These are phyloP conservation scores for Zosterops hypoxanthus DNA, from an alignment of 2,113 vertebrate genomes.

Conservation along the genomic window DNA sequence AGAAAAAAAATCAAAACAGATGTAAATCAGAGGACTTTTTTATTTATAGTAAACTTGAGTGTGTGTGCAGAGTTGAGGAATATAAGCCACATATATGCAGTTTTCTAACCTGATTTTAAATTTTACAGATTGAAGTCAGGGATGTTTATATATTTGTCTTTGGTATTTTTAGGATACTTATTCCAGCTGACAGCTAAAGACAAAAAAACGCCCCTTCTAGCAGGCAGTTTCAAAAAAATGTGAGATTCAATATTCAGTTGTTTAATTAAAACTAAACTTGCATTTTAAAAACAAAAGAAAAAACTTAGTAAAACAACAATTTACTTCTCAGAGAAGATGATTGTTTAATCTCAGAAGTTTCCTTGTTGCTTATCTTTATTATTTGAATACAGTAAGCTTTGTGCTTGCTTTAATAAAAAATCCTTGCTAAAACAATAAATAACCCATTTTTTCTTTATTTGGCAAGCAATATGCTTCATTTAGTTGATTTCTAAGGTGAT, in stretches of 20 bases:
- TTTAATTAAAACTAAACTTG: conserved; percentile 6
- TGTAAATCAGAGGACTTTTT: conserved; percentile 17
- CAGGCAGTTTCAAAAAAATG: not conserved
- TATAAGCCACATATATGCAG: conserved; percentile 1
- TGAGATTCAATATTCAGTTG: not conserved
- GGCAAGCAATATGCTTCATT: not conserved
- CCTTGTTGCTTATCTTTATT: conserved; percentile 18
- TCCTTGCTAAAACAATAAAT: conserved; percentile 17
- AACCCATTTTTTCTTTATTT: not conserved
- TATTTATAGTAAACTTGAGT: not conserved
- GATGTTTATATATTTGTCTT: not conserved
- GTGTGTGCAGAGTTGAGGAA: not conserved
- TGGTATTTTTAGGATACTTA: not conserved
- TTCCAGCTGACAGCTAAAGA: not conserved
- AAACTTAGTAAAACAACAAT: not conserved
- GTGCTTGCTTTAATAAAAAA: not conserved
- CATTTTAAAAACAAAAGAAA: not conserved
- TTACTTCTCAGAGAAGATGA: not conserved
- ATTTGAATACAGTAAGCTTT: not conserved
- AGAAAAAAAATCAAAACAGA: not conserved
- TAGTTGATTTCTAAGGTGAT: conserved; percentile 32
- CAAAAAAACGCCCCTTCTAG: not conserved
- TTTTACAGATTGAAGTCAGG: not conserved
- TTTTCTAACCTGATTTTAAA: not conserved
- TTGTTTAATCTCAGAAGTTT: not conserved